phyloP scores from a whole-genome alignment of 2,888 invertebrate species.

The Rugalucina vietnamica region DNA sequence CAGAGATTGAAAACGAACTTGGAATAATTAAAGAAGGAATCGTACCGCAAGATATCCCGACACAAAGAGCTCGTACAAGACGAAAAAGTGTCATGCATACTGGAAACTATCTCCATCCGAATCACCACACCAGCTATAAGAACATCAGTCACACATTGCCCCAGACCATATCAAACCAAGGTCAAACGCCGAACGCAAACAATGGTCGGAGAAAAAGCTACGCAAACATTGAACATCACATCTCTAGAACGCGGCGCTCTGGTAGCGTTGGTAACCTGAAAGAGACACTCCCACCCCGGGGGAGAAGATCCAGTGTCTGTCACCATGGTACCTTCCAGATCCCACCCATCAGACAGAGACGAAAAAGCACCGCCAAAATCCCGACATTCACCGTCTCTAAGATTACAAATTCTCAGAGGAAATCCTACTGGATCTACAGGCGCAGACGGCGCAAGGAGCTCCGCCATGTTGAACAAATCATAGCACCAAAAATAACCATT shows the following conservation, averaged over 20 bases:
- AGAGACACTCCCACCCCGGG: neutral
- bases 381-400: neutral
- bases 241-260: neutral
- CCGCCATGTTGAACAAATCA: neutral
- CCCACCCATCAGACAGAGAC: neutral
- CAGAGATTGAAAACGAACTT: neutral
- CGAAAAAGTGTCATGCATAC: neutral
- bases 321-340: neutral
- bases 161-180: neutral
- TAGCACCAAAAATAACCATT: neutral
- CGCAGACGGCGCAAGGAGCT: neutral
- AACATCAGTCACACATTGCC: neutral
- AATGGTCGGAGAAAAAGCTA: neutral
- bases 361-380: neutral
- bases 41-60: neutral
- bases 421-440: neutral
- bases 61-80: neutral
- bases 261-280: neutral
- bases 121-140: neutral
- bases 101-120: neutral
- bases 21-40: neutral
- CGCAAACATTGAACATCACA: conserved; percentile 4
- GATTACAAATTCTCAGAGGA: neutral
- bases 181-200: neutral
- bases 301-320: neutral